Evolutionary conservation across 2,888 invertebrate genomes (phyloP).

Genomic region (Liodrosophila aerea): DNA sequence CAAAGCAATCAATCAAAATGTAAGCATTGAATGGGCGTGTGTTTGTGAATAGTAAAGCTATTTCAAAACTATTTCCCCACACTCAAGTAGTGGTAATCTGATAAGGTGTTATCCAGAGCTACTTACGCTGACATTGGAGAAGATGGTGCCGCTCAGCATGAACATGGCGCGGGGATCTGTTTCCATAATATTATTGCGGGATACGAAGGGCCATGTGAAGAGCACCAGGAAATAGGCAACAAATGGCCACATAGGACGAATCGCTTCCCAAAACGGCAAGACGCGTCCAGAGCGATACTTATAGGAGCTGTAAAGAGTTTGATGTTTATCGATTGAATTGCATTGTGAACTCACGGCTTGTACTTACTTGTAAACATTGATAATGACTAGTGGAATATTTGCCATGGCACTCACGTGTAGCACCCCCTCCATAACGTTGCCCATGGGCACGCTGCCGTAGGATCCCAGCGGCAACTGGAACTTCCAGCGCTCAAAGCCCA

Average conservation of each 20-base stretch:
- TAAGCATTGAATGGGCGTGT: not conserved
- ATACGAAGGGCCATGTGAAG: constrained; percentile 91
- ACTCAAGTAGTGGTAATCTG: too few species aligned
- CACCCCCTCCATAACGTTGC: constrained; percentile 91
- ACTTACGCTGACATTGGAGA: constrained; percentile 98
- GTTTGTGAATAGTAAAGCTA: too few species aligned
- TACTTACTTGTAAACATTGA: constrained; percentile 94
- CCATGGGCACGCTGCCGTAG: constrained; percentile 85
- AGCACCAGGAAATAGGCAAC: constrained; percentile 88
- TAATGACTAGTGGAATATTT: constrained; percentile 94
- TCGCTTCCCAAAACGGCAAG: constrained; percentile 90
- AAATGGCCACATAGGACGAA: constrained; percentile 93
- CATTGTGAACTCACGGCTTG: not conserved
- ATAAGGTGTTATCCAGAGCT: not conserved
- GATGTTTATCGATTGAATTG: too few species aligned
- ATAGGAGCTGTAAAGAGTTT: constrained; percentile 87
- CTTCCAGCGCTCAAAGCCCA: constrained; percentile 93
- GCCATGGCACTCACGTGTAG: constrained; percentile 93
- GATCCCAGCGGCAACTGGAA: constrained; percentile 87
- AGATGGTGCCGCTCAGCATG: constrained; percentile 95
- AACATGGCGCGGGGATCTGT: constrained; percentile 93
- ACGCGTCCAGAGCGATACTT: constrained; percentile 93
- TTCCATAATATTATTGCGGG: constrained; percentile 91
- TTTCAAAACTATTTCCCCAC: too few species aligned
- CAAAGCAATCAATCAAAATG: constrained; percentile 7